Evolutionary conservation across 2,888 invertebrate species (phyloP), one percentile per base, ranked within the genome.

Genomic region (Leptinotarsa haldemani): DNA sequence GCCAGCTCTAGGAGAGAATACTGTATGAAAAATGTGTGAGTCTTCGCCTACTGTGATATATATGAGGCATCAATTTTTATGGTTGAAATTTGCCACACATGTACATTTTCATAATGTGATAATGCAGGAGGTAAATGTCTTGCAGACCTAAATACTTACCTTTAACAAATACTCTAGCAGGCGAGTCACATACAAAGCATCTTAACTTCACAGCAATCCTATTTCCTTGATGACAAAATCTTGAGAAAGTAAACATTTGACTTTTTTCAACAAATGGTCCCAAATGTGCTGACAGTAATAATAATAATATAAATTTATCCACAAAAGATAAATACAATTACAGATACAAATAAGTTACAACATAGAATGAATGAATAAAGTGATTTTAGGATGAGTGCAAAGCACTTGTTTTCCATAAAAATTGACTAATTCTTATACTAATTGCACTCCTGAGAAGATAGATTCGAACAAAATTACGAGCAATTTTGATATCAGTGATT

Each of bases 51-150:
- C 63, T 61, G 71, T 74, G 25, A 75, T 75, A 64, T 75, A 78
- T 75, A 74, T 77, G 4, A 61, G 52, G 61, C 79, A 78, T 13
- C 73, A 76, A 52, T 79, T 68, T 65, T 78, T 65, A 25, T 65
- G 52, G 64, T 78, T 79, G 20, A 79, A 79, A 69, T 80, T 80
- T 1, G 72, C 65, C n/a, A 77, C 70, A 22, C 79, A 79, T 80
- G 63, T 66, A 77, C 77, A 61, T 71, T 30, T 30, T 1, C 0
- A 30, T 30, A 30, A 30, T 30, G 30, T 30, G 1, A 30, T 30
- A 30, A 30, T 30, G 30, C n/a, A n/a, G n/a, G 5, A 30, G 5
- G 30, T 30, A 1, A 7, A 1, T 30, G 30, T 30, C 1, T 30
- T 1, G 30, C 30, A 30, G 5, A 30, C 30, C 5, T 30, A 30